Conservation (phyloP, 2,888 invertebrate species). For the Drosophila hamatofila region DNA sequence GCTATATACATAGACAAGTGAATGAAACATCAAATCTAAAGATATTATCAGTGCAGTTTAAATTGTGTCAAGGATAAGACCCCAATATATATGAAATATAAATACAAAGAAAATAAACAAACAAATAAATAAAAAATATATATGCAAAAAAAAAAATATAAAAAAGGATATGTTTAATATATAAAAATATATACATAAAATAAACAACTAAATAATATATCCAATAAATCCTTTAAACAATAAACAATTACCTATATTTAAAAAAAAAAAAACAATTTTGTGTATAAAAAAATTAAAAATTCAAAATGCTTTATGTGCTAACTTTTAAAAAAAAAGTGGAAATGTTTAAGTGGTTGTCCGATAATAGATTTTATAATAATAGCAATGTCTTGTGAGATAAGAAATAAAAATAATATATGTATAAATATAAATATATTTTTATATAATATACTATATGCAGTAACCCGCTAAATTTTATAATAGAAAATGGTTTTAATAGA, state of each 20-base stretch:
- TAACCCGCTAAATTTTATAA: not conserved
- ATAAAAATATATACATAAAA: no score
- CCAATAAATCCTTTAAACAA: not conserved
- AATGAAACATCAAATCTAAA: not conserved
- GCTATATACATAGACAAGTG: slow-evolving; percentile 16
- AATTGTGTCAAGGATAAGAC: slow-evolving; percentile 23
- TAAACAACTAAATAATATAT: not conserved
- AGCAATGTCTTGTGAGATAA: no score
- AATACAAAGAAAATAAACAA: no score
- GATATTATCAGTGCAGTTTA: slow-evolving; percentile 7
- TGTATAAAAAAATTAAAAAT: no score
- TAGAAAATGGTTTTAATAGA: not conserved
- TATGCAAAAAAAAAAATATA: not conserved
- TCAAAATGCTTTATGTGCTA: no score
- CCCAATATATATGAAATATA: not conserved
- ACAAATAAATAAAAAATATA: not conserved
- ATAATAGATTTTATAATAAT: not conserved
- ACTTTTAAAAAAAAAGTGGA: not conserved
- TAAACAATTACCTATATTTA: not conserved
- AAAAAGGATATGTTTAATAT: not conserved
- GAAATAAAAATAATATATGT: not conserved
- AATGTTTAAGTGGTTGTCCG: not conserved
- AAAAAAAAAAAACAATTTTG: not conserved
- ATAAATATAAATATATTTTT: not conserved
- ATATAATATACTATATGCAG: not conserved